Conservation (phyloP, 2,888 invertebrate genomes). For the Neoaliturus tenellus region DNA sequence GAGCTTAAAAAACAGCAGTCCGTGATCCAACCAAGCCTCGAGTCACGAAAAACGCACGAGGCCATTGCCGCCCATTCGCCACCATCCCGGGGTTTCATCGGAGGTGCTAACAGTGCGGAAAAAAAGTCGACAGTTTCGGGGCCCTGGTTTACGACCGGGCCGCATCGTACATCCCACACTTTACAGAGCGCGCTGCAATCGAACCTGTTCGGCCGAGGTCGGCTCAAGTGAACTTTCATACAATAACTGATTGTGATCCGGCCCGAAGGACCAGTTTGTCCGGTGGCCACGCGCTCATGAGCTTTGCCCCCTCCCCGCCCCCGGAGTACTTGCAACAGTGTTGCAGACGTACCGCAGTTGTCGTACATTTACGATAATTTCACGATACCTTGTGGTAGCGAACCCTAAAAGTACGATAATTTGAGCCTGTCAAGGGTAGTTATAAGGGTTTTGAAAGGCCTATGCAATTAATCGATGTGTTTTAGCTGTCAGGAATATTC, state of each 20-base stretch:
- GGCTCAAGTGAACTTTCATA: conserved; percentile 51
- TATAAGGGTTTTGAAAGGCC: too few species aligned
- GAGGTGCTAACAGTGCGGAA: conserved; percentile 26
- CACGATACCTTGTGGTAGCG: too few species aligned
- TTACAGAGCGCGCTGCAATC: conserved; percentile 38
- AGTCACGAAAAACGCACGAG: neutral
- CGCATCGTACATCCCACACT: conserved; percentile 42
- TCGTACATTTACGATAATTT: too few species aligned
- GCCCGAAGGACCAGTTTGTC: conserved; percentile 51
- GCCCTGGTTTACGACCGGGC: neutral
- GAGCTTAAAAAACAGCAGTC: too few species aligned
- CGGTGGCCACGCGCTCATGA: conserved; percentile 49
- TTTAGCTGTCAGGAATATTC: too few species aligned
- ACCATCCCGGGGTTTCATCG: neutral
- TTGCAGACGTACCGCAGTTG: neutral
- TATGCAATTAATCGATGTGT: too few species aligned
- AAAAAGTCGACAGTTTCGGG: too few species aligned
- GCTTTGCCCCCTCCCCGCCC: conserved; percentile 18
- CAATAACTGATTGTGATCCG: conserved; percentile 53
- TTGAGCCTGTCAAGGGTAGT: too few species aligned
- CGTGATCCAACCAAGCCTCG: too few species aligned
- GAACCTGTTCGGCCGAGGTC: conserved; percentile 36
- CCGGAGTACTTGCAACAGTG: neutral
- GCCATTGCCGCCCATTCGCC: neutral
- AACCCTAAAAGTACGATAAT: too few species aligned